A percentile compares a stretch with the other conserved stretches of the same genome.
These are phyloP conservation scores for Homarus gammarus DNA, from an alignment of 2,888 invertebrate genomes.

Conservation along the genomic window DNA sequence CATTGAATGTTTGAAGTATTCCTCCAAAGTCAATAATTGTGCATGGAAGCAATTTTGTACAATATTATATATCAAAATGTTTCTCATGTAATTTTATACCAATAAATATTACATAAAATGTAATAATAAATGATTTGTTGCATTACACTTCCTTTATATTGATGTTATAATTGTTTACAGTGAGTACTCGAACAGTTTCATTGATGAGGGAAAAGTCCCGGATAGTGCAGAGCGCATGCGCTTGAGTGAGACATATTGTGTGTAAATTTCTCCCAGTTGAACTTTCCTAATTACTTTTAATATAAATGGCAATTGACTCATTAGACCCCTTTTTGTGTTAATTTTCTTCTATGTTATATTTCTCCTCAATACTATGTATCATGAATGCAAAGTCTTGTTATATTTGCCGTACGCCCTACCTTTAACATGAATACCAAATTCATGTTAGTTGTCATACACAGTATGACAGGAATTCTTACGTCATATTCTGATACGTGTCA, in stretches of 20 bases:
- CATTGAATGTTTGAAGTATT: not conserved
- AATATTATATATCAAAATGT: not conserved
- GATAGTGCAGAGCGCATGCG: slow-evolving; percentile 63
- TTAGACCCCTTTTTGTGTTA: no score
- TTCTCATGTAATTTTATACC: not conserved
- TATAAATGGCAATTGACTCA: not conserved
- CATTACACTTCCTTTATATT: not conserved
- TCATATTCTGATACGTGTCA: no score
- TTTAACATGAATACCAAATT: no score
- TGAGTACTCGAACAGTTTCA: slow-evolving; percentile 58
- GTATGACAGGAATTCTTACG: no score
- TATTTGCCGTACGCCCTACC: no score
- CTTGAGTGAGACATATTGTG: not conserved
- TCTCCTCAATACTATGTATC: no score
- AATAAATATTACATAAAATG: not conserved
- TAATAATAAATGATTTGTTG: not conserved
- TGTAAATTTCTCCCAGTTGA: not conserved
- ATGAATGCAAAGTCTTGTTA: no score
- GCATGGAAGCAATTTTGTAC: not conserved
- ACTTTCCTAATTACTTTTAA: not conserved
- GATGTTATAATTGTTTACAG: slow-evolving; percentile 6
- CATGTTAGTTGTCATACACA: no score
- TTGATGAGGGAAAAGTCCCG: slow-evolving; percentile 55
- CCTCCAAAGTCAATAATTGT: not conserved
- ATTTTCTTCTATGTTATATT: no score